These are phyloP conservation scores for Pyxicephalus adspersus DNA, from an alignment of 2,113 vertebrate species.

Conservation along the genomic window DNA sequence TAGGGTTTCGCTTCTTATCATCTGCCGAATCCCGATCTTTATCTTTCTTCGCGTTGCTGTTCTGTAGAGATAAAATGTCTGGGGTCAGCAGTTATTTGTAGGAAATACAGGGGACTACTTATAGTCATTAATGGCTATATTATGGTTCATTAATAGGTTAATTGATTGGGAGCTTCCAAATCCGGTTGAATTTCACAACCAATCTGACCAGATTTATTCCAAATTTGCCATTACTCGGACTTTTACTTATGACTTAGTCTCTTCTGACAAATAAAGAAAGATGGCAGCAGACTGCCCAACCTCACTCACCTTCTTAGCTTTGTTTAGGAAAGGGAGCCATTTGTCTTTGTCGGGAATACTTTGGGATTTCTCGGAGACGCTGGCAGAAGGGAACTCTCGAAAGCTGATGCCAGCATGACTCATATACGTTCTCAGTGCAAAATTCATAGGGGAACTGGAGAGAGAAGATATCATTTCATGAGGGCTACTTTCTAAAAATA, in stretches of 20 bases:
- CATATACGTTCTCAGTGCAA: conserved; percentile 85
- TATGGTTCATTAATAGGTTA: too few species aligned
- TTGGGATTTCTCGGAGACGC: conserved; percentile 68
- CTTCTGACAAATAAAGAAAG: too few species aligned
- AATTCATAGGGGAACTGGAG: conserved; percentile 82
- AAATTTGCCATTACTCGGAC: too few species aligned
- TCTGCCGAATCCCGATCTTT: conserved; percentile 78
- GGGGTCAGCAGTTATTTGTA: not conserved
- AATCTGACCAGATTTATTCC: too few species aligned
- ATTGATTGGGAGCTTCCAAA: too few species aligned
- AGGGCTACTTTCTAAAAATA: too few species aligned
- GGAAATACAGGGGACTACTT: too few species aligned
- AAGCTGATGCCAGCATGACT: conserved; percentile 84
- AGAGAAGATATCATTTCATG: not conserved
- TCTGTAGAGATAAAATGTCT: conserved; percentile 65
- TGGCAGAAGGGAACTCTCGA: conserved; percentile 76
- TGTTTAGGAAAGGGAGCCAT: conserved; percentile 89
- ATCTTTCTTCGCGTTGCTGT: conserved; percentile 83
- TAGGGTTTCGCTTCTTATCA: conserved; percentile 89
- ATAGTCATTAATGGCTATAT: too few species aligned
- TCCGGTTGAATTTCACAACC: too few species aligned
- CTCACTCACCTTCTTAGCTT: conserved; percentile 84
- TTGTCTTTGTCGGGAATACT: conserved; percentile 86
- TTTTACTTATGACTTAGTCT: too few species aligned
- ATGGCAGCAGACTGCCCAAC: too few species aligned